phyloP scores from a whole-genome alignment of 2,113 vertebrate genomes.

The Spea multiplicata region DNA sequence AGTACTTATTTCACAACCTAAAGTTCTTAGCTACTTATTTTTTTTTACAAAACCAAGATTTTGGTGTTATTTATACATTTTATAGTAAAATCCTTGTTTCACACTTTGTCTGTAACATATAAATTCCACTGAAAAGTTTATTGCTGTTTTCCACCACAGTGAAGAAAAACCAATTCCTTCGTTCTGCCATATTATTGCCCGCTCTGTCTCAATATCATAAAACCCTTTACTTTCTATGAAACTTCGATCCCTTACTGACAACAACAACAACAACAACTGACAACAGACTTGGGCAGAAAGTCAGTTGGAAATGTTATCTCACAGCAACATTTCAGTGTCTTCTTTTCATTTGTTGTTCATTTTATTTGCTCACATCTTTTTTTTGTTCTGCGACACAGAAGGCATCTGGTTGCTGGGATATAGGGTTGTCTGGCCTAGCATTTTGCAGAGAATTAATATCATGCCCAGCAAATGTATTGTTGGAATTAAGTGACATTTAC shows the following conservation, averaged over 20 bases:
- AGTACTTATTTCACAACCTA: too few relatives aligned
- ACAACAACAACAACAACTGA: too few relatives aligned
- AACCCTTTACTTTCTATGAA: neutral
- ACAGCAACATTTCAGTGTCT: neutral
- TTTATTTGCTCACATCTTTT: conserved; percentile 24
- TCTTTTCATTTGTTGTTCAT: neutral
- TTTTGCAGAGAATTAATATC: conserved; percentile 26
- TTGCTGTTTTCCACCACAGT: too few relatives aligned
- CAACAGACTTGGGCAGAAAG: neutral
- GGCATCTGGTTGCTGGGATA: conserved; percentile 47
- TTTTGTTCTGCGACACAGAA: conserved; percentile 28
- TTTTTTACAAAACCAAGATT: too few relatives aligned
- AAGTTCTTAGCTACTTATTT: too few relatives aligned
- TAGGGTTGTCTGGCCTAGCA: conserved; percentile 19
- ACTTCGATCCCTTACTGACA: neutral
- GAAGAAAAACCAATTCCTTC: too few relatives aligned
- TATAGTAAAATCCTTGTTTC: too few relatives aligned
- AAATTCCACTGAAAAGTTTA: too few relatives aligned
- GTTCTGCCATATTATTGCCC: neutral
- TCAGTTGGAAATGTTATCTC: conserved; percentile 1
- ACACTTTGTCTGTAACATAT: too few relatives aligned
- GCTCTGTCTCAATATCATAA: neutral
- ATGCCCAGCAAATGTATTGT: neutral
- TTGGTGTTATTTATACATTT: too few relatives aligned
- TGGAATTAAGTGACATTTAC: neutral